Percentiles rank a stretch among this genome's conserved stretches.
Conservation (phyloP, 2,797 vertebrate genomes). For the Gymnodraco acuticeps region DNA sequence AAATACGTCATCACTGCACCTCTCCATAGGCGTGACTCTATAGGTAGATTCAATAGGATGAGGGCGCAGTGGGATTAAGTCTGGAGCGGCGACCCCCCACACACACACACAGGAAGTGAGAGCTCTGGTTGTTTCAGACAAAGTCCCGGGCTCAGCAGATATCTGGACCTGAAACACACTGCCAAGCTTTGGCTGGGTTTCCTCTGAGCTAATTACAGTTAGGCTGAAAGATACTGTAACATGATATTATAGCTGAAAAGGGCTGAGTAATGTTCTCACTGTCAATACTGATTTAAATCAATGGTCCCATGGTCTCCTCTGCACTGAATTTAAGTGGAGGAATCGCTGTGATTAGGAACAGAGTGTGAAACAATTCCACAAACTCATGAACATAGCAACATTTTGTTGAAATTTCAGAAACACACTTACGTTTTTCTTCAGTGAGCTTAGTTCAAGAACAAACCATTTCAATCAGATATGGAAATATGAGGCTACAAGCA, state of each 20-base stretch:
- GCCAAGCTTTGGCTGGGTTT: background rate
- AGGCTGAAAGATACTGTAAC: background rate
- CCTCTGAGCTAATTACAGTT: background rate
- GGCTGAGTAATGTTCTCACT: no score
- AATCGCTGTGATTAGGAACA: background rate
- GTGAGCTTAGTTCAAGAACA: background rate
- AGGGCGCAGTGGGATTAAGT: slow-evolving; percentile 31
- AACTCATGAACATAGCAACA: background rate
- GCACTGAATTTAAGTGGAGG: no score
- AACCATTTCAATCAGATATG: background rate
- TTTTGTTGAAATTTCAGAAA: no score
- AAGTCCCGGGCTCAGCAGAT: slow-evolving; percentile 67
- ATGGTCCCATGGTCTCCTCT: background rate
- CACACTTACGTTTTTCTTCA: no score
- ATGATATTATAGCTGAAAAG: no score
- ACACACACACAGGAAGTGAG: slow-evolving; percentile 37
- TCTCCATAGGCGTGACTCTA: no score
- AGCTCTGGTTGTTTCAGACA: slow-evolving; percentile 39
- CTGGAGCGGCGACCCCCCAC: slow-evolving; percentile 4
- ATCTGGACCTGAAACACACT: slow-evolving; percentile 17
- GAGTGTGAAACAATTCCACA: background rate
- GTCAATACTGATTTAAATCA: background rate
- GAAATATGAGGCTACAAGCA: background rate
- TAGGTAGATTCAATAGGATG: background rate
- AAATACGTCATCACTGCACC: no score